Evolutionary conservation across 1,140 invertebrate genomes (phyloP).

Genomic region (Melitaea cinxia): DNA sequence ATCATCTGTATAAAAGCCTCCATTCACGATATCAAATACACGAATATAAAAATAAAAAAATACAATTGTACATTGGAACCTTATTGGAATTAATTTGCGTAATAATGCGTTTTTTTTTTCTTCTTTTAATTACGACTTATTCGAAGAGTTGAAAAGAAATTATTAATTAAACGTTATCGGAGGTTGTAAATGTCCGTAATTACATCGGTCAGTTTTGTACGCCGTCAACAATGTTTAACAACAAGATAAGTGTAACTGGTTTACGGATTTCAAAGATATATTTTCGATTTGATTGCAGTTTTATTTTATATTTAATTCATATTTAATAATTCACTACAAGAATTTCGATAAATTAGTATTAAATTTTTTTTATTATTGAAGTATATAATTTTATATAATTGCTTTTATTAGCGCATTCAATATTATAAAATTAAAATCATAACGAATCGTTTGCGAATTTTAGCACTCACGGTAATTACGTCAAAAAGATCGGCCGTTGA

Average conservation of each 20-base stretch:
- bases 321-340: background rate
- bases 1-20: slow-evolving; percentile 10
- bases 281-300: slow-evolving; percentile 8
- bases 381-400: background rate
- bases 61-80: background rate
- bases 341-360: background rate
- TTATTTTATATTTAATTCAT: slow-evolving; percentile 1
- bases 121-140: slow-evolving; percentile 20
- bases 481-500: slow-evolving; percentile 24
- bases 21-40: background rate
- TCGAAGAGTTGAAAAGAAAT: slow-evolving; percentile 18
- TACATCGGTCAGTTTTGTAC: slow-evolving; percentile 39
- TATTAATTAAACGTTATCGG: slow-evolving; percentile 39
- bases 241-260: slow-evolving; percentile 17
- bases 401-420: background rate
- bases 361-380: no score
- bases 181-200: slow-evolving; percentile 43
- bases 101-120: slow-evolving; percentile 12
- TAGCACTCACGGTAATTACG: slow-evolving; percentile 29
- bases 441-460: slow-evolving; percentile 23
- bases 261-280: background rate
- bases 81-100: slow-evolving; percentile 19
- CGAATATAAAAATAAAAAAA: background rate
- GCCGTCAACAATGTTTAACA: slow-evolving; percentile 33
- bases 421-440: slow-evolving; percentile 19